Evolutionary conservation across 2,797 vertebrate species (phyloP).

Genomic region (Clamator glandarius): DNA sequence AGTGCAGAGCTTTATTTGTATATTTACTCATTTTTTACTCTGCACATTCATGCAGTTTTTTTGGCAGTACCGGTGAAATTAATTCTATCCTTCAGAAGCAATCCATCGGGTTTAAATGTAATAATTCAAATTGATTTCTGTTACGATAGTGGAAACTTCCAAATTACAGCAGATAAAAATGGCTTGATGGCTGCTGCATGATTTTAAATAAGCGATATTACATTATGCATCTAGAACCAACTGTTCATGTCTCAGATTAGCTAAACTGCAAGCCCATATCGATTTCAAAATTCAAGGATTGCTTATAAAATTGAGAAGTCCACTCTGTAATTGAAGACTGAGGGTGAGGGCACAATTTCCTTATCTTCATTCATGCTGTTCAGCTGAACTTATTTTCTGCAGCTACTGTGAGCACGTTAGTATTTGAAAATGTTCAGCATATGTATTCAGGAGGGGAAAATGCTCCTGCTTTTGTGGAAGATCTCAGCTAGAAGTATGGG

Average conservation of each 20-base stretch:
- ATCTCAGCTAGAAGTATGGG: background rate
- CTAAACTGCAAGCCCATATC: background rate
- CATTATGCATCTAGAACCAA: constrained; percentile 12
- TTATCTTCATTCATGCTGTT: background rate
- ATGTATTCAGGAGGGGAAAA: background rate
- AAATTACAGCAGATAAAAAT: constrained; percentile 34
- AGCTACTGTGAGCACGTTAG: background rate
- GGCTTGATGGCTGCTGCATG: background rate
- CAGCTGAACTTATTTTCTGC: background rate
- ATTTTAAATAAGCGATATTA: background rate
- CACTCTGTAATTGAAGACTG: background rate
- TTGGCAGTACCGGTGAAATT: background rate
- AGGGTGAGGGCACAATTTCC: background rate
- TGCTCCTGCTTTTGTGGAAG: background rate
- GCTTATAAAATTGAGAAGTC: background rate
- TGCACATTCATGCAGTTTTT: background rate
- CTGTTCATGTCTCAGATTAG: background rate
- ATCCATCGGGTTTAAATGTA: constrained; percentile 1
- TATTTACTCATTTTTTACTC: background rate
- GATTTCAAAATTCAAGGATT: background rate
- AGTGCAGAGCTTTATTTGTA: background rate
- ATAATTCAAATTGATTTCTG: background rate
- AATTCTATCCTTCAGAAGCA: background rate
- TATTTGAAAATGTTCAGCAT: background rate
- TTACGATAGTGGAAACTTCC: background rate